These are phyloP conservation scores for Drosophila sp. DNA, from an alignment of 1,140 invertebrate genomes.

Conservation along the genomic window DNA sequence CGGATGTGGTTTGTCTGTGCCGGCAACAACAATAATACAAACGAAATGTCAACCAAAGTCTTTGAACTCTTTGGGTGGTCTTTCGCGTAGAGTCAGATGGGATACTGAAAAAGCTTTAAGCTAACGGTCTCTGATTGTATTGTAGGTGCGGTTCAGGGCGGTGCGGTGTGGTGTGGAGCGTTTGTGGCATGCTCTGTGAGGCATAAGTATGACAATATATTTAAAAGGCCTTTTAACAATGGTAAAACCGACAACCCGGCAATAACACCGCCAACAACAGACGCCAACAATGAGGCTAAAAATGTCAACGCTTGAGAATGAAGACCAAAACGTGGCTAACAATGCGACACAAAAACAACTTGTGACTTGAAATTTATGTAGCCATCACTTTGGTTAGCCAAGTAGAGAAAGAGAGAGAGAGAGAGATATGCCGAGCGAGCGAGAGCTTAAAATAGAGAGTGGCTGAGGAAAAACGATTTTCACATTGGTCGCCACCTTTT, in stretches of 20 bases:
- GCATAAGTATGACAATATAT: slow-evolving; percentile 22
- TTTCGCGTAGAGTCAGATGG: slow-evolving; percentile 3
- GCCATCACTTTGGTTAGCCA: slow-evolving; percentile 9
- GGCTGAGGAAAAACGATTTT: slow-evolving; percentile 4
- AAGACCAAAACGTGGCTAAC: slow-evolving; percentile 32
- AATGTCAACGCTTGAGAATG: slow-evolving; percentile 30
- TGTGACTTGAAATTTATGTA: slow-evolving; percentile 20
- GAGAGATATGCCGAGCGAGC: too few relatives aligned
- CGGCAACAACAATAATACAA: slow-evolving; percentile 44
- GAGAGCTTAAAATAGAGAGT: not conserved
- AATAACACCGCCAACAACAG: slow-evolving; percentile 16
- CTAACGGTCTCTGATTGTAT: slow-evolving; percentile 18
- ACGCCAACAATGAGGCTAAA: slow-evolving; percentile 34
- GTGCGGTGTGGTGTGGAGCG: not conserved
- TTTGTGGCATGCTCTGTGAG: not conserved
- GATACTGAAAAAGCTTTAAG: slow-evolving; percentile 18
- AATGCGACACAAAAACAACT: slow-evolving; percentile 27
- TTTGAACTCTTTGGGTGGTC: slow-evolving; percentile 13
- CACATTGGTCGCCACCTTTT: slow-evolving; percentile 32
- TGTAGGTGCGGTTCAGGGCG: not conserved
- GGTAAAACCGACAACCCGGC: slow-evolving; percentile 11
- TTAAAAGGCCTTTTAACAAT: slow-evolving; percentile 20
- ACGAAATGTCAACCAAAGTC: slow-evolving; percentile 16
- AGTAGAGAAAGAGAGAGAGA: not conserved
- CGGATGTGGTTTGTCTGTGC: slow-evolving; percentile 45